Percentiles rank a stretch among this genome's conserved stretches.
phyloP scores from a whole-genome alignment of 1,140 invertebrate species.

The Leguminivora glycinivorella region DNA sequence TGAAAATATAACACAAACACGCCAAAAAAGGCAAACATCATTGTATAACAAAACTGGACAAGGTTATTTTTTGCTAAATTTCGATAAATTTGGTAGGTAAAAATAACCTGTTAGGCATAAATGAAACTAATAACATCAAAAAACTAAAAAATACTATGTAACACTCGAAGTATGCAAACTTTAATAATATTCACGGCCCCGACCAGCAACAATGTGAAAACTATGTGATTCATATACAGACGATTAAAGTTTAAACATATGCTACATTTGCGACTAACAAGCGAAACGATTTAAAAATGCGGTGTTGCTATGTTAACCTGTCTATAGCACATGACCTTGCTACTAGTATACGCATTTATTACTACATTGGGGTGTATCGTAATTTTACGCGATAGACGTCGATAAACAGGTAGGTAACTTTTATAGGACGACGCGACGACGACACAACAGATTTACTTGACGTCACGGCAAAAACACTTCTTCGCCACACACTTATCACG shows the following conservation, averaged over 20 bases:
- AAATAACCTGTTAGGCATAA: too few species aligned
- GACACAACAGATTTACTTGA: slow-evolving; percentile 16
- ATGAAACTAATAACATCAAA: neutral
- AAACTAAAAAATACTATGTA: neutral
- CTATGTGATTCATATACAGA: neutral
- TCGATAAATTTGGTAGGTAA: too few species aligned
- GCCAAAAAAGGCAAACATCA: neutral
- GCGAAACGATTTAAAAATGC: neutral
- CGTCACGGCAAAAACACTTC: slow-evolving; percentile 21
- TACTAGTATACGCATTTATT: neutral
- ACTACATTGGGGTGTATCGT: neutral
- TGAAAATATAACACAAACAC: neutral
- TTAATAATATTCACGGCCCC: neutral
- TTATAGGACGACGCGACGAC: neutral
- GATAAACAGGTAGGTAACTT: slow-evolving; percentile 10
- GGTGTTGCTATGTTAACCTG: neutral
- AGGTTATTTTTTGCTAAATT: neutral
- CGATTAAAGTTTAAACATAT: neutral
- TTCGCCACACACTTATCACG: slow-evolving; percentile 20
- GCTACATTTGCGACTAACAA: neutral
- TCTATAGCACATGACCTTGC: neutral
- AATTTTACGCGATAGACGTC: slow-evolving; percentile 26
- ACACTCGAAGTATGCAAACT: neutral
- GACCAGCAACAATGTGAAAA: neutral
- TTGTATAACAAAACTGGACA: neutral